Base-by-base conservation (phyloP, 1,140 invertebrate genomes). In the Drosophila willistoni region DNA sequence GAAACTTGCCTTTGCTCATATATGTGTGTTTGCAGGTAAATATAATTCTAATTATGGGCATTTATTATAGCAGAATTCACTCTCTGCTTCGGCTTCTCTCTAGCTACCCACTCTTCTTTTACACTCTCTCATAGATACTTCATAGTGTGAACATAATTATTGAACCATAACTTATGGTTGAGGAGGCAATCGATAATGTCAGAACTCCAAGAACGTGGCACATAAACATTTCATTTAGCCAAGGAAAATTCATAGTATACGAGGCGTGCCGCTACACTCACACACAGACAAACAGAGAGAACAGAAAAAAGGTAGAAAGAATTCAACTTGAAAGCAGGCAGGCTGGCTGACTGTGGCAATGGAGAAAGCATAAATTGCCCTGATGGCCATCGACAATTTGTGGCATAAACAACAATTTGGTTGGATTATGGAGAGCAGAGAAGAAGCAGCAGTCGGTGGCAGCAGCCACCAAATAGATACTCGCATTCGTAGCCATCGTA, bases 361-460 rank as follows among this genome's bases (percentile, higher is more conserved):
- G 36, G 56, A 59, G 56, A 59, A 59, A 59, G 56, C 56, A 59
- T 59, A 59, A 59, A 59, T 59, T 59, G 56, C 56, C 56, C 56
- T 59, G 56, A 59, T 59, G 56, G 56, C 56, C 56, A 59, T 59
- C 56, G 56, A 59, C 56, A 59, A 59, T 59, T 59, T 59, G 56
- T 59, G 56, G 56, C 56, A 59, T 59, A 59, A 59, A 59, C 56
- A 59, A 59, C 56, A 59, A 59, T 59, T 59, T 59, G 56, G 56
- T 36, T 59, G 56, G 56, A 36, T 59, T 59, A 59, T 59, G 25
- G 22, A n/a, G 54, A 56, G 54, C 54, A 56, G 54, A 33, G 54
- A 56, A 14, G 55, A 34, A 10, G 36, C 36, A 39, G 36, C 36
- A 51, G 55, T 9, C 17, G 7, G 36, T 12, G 12, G 36, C 36